These are phyloP conservation scores for Rhagonycha lutea DNA, from an alignment of 2,888 invertebrate species.

Conservation along the genomic window DNA sequence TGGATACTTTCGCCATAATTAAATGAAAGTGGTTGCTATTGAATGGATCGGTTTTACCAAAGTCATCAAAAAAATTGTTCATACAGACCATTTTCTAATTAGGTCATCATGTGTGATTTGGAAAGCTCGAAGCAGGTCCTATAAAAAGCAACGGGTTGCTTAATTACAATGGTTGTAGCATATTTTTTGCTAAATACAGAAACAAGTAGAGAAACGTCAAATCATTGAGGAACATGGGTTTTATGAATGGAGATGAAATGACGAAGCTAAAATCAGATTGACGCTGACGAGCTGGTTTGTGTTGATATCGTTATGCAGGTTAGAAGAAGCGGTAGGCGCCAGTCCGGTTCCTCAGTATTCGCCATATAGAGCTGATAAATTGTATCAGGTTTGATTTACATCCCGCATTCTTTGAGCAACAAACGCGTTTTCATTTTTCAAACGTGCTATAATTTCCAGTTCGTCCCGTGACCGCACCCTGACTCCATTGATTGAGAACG, in stretches of 20 bases:
- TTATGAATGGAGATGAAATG: conserved; percentile 39
- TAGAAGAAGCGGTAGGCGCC: conserved; percentile 44
- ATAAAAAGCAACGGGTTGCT: not conserved
- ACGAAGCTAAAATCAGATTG: conserved; percentile 33
- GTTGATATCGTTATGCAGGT: conserved; percentile 28
- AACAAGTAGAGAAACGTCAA: conserved; percentile 14
- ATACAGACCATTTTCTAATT: not conserved
- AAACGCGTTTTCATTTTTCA: conserved; percentile 56
- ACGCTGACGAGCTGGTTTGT: conserved; percentile 18
- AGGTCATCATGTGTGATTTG: not conserved
- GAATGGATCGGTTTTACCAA: not conserved
- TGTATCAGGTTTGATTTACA: conserved; percentile 56
- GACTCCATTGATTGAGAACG: conserved; percentile 43
- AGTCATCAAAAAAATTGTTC: not conserved
- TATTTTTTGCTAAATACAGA: not conserved
- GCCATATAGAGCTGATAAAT: conserved; percentile 55
- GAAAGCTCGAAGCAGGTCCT: not conserved
- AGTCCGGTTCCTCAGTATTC: conserved; percentile 46
- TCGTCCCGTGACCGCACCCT: conserved; percentile 40
- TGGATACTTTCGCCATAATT: not conserved
- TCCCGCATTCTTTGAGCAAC: conserved; percentile 54
- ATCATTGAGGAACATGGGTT: conserved; percentile 32
- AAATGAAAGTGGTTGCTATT: not conserved
- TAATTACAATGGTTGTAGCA: conserved; percentile 13
- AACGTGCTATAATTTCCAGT: conserved; percentile 44